These are phyloP conservation scores for Chiropotes sagulatus DNA, from an alignment of 2,797 vertebrate species.

Conservation along the genomic window DNA sequence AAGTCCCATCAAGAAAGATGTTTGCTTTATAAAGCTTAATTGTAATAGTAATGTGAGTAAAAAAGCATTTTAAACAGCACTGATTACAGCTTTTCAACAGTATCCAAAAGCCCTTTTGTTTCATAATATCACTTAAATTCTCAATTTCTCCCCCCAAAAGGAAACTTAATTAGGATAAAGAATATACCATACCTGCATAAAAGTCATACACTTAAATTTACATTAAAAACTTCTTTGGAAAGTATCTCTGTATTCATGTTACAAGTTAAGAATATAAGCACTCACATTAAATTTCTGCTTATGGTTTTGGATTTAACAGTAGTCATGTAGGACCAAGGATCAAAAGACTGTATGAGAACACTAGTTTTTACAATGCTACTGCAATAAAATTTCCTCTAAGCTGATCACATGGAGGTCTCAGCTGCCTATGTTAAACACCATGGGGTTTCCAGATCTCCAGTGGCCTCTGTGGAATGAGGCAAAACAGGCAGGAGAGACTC, in stretches of 20 bases:
- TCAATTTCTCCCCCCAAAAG: conserved; percentile 31
- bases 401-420: background rate
- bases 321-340: background rate
- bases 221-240: conserved; percentile 67
- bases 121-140: background rate
- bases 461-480: accelerated
- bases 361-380: background rate
- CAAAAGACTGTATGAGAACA: background rate
- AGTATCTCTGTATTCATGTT: conserved; percentile 74
- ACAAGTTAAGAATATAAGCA: conserved; percentile 68
- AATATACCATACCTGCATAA: conserved; percentile 54
- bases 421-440: background rate
- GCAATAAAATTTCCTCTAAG: background rate
- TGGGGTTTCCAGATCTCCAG: background rate
- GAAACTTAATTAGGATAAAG: conserved; percentile 58
- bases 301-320: conserved; percentile 58
- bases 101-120: background rate
- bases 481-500: background rate
- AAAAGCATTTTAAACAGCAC: background rate
- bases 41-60: conserved; percentile 30
- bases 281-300: conserved; percentile 73
- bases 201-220: conserved; percentile 56
- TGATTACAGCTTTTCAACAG: background rate
- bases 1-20: background rate
- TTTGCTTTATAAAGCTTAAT: conserved; percentile 26